Percentiles rank a stretch among this genome's conserved stretches.
Evolutionary conservation across 2,797 vertebrate species (phyloP).

Genomic region (Cyclopterus lumpus): DNA sequence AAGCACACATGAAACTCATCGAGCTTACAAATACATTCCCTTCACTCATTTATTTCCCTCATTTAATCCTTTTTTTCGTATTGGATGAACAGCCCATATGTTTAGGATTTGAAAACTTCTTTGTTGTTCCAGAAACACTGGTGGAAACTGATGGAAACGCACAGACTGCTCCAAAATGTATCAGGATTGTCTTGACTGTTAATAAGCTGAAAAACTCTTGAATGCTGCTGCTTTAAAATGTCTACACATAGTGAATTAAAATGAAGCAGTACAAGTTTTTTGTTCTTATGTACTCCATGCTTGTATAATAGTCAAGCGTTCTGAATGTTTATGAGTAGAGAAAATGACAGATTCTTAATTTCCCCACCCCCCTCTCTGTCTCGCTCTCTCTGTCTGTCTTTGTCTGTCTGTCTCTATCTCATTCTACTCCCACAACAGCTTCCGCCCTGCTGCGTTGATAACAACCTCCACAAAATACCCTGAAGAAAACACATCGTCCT

Average conservation of each 20-base stretch:
- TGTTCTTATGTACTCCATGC: background rate
- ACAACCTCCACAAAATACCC: slow-evolving; percentile 68
- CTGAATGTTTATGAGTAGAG: background rate
- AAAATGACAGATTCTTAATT: slow-evolving; percentile 14
- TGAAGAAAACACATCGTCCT: slow-evolving; percentile 67
- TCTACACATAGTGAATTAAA: background rate
- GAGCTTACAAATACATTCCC: slow-evolving; percentile 17
- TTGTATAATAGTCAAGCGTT: background rate
- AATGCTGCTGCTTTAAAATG: background rate
- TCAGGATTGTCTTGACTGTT: background rate
- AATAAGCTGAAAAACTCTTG: background rate
- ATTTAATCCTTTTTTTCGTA: slow-evolving; percentile 23
- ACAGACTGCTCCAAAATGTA: background rate
- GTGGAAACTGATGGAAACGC: too few relatives aligned
- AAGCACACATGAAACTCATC: slow-evolving; percentile 3
- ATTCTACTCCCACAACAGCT: slow-evolving; percentile 42
- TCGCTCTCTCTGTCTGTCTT: slow-evolving; percentile 23
- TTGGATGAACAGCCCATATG: background rate
- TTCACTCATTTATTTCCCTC: slow-evolving; percentile 20
- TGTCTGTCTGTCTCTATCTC: slow-evolving; percentile 41
- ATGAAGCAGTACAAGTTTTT: background rate
- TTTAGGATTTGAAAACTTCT: background rate
- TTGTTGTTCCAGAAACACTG: too few relatives aligned
- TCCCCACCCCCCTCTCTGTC: background rate
- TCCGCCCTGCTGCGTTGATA: slow-evolving; percentile 62